A percentile compares a stretch with the other conserved stretches of the same genome.
These are phyloP conservation scores for Manis pentadactyla DNA, from an alignment of 2,797 vertebrate species.

Conservation along the genomic window DNA sequence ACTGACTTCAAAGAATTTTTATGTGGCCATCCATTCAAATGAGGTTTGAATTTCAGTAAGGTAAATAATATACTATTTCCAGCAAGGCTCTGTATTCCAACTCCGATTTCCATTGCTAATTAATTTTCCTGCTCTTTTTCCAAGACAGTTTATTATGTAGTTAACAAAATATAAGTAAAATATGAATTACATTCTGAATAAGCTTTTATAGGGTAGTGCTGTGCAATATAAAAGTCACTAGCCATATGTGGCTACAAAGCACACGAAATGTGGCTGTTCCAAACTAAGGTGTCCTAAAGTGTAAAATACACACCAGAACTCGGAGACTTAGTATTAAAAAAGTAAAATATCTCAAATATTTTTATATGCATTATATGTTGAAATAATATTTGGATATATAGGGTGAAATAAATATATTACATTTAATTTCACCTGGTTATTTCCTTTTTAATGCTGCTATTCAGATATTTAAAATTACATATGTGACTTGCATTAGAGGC, in stretches of 20 bases:
- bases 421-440: neutral
- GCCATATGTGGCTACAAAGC: neutral
- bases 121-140: neutral
- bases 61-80: neutral
- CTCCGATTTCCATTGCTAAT: neutral
- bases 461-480: neutral
- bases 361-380: neutral
- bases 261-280: neutral
- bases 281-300: neutral
- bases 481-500: neutral
- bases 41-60: neutral
- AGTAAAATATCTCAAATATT: neutral
- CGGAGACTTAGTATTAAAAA: neutral
- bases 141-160: neutral
- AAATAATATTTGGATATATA: neutral
- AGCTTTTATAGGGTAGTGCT: neutral
- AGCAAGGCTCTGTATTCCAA: neutral
- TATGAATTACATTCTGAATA: neutral
- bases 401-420: neutral
- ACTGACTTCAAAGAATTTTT: neutral
- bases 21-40: neutral
- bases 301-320: neutral
- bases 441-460: neutral
- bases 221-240: neutral
- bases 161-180: neutral